Evolutionary conservation across 2,888 invertebrate species (phyloP).

Genomic region (Spatulosminthurus flaviceps): DNA sequence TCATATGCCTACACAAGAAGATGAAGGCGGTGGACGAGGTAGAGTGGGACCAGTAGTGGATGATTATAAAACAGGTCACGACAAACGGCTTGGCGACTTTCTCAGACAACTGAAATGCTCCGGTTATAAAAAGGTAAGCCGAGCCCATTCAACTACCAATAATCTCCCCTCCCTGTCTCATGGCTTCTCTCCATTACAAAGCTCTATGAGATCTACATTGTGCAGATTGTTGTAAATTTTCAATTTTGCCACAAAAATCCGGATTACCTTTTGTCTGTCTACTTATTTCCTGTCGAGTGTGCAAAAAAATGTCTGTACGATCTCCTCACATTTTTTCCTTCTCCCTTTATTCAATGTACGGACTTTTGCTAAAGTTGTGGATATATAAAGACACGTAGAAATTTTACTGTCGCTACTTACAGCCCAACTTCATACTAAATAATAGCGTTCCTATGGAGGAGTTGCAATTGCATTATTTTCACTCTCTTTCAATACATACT

Average conservation of each 20-base stretch:
- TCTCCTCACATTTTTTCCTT: background rate
- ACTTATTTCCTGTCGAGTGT: slow-evolving; percentile 2
- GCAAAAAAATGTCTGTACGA: background rate
- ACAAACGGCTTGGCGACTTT: slow-evolving; percentile 57
- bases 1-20: background rate
- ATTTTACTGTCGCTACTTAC: too few species aligned
- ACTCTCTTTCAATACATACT: too few species aligned
- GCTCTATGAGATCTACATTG: slow-evolving; percentile 19
- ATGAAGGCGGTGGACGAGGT: background rate
- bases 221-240: slow-evolving; percentile 26
- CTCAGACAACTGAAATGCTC: slow-evolving; percentile 60
- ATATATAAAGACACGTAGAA: too few species aligned
- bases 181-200: slow-evolving; percentile 31
- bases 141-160: slow-evolving; percentile 14
- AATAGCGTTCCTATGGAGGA: too few species aligned
- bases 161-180: background rate
- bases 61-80: slow-evolving; percentile 28
- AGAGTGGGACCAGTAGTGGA: background rate
- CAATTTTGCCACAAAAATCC: slow-evolving; percentile 29
- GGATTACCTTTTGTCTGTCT: slow-evolving; percentile 13
- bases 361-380: too few species aligned
- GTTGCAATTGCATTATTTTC: too few species aligned
- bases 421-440: too few species aligned
- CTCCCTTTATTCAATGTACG: background rate
- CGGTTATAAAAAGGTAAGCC: slow-evolving; percentile 61